Base-by-base conservation (phyloP, 2,797 vertebrate genomes). In the Xenopus petersii region DNA sequence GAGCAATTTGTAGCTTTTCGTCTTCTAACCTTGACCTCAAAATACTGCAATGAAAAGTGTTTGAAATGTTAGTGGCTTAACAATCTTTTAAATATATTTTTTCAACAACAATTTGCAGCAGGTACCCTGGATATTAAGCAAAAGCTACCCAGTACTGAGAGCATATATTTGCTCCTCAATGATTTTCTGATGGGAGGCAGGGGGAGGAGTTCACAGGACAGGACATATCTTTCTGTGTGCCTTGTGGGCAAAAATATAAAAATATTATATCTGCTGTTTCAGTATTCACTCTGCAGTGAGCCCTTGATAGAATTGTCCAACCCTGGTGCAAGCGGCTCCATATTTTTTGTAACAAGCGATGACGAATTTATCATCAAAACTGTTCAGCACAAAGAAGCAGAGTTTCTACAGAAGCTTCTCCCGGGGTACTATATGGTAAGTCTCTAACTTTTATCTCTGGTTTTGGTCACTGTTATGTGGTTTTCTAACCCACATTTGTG, bases 281-380 rank as follows among this genome's bases (percentile, higher is more conserved):
- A 99, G 96, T 98, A 94, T 83, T 98, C 97, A 77, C 93, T 99
- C 81, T 98, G 96, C 82, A 95, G 94, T 2, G 95, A 98, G 65
- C 96, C 97, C 49, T 89, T 99, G 79, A 98, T 98, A 75, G 96
- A 98, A 83, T 87, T 99, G 75, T 92, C 94, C 75, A 99, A 99
- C 82, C 95, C 97, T 0, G 97, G 97, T 1, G 96, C 96, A 79
- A 98, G 97, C 83, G 96, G 97, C 42, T 98, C 96, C 64, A 93
- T 96, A 88, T 99, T 99, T 89, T 99, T 98, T 86, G 89, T 98
- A 76, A 98, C 97, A 81, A 96, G 96, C 1, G 96, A 95, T 36
- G 97, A 99, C 0, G 96, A 98, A 83, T 99, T 99, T 84, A 98
- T 99, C 81, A 98, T 98, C 81, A 99, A 99, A 89, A 99, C 97